These are phyloP conservation scores for Oncorhynchus masou DNA, from an alignment of 2,113 vertebrate species.

Conservation along the genomic window DNA sequence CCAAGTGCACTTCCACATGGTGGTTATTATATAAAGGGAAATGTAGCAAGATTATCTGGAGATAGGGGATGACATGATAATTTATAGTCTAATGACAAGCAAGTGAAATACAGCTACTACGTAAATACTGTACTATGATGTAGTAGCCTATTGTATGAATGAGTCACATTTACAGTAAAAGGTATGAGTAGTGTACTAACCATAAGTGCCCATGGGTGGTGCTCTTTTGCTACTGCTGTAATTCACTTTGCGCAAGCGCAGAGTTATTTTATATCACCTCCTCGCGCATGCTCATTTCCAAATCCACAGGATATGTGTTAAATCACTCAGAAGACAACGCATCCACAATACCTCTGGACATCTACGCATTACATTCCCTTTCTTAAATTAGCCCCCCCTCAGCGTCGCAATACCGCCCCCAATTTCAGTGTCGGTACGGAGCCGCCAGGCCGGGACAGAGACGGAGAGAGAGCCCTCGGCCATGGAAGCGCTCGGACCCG, in stretches of 20 bases:
- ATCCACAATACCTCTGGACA: constrained; percentile 38
- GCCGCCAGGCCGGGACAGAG: constrained; percentile 85
- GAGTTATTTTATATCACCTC: constrained; percentile 13
- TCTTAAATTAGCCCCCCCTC: constrained; percentile 75
- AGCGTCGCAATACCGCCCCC: constrained; percentile 85
- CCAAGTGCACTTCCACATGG: no score
- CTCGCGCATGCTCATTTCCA: constrained; percentile 68
- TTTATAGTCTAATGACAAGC: no score
- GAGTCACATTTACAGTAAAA: no score
- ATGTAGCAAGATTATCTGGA: no score
- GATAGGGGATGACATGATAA: no score
- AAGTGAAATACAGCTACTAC: no score
- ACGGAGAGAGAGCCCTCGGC: constrained; percentile 87
- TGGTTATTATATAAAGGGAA: no score
- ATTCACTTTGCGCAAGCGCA: constrained; percentile 54
- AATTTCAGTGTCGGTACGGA: constrained; percentile 85
- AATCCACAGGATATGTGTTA: constrained; percentile 59
- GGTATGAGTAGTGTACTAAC: background rate
- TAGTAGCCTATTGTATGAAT: no score
- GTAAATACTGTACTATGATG: no score
- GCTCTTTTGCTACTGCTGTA: background rate
- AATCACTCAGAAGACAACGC: constrained; percentile 68
- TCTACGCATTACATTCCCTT: constrained; percentile 67
- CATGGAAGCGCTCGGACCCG: constrained; percentile 96
- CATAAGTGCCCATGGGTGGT: no score